These are phyloP conservation scores for Rhaphigaster nebulosa DNA, from an alignment of 2,888 invertebrate species.

Conservation along the genomic window DNA sequence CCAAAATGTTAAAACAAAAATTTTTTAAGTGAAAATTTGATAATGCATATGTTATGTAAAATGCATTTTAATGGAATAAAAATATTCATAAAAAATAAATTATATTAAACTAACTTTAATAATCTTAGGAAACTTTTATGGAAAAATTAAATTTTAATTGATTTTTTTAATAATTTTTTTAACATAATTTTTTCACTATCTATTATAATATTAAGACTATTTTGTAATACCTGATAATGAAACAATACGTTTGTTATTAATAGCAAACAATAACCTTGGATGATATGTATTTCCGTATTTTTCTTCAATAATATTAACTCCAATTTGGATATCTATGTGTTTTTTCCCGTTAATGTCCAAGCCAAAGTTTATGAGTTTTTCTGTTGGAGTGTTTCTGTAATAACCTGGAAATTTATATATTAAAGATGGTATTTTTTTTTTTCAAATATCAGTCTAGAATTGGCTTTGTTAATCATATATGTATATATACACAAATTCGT, in stretches of 20 bases:
- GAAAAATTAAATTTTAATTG: no score
- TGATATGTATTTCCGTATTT: slow-evolving; percentile 79
- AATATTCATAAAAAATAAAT: neutral
- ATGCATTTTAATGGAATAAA: neutral
- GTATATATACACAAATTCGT: neutral
- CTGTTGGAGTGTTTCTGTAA: slow-evolving; percentile 78
- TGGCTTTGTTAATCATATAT: no score
- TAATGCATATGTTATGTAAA: neutral
- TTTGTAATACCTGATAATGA: slow-evolving; percentile 77
- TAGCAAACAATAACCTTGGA: slow-evolving; percentile 79
- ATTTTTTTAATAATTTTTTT: neutral
- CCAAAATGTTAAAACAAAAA: neutral
- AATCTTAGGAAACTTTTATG: neutral
- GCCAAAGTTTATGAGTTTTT: slow-evolving; percentile 79
- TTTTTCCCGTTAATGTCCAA: slow-evolving; percentile 81
- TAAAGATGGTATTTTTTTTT: neutral
- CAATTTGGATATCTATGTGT: slow-evolving; percentile 77
- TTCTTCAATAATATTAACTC: slow-evolving; percentile 74
- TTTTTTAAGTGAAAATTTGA: no score
- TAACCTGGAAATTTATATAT: slow-evolving; percentile 69
- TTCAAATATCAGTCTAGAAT: neutral
- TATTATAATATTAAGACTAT: slow-evolving; percentile 68
- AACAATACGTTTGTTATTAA: slow-evolving; percentile 81
- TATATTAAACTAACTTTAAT: neutral
- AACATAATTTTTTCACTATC: neutral